phyloP scores from a whole-genome alignment of 2,113 vertebrate genomes.

The Taxidea taxus region DNA sequence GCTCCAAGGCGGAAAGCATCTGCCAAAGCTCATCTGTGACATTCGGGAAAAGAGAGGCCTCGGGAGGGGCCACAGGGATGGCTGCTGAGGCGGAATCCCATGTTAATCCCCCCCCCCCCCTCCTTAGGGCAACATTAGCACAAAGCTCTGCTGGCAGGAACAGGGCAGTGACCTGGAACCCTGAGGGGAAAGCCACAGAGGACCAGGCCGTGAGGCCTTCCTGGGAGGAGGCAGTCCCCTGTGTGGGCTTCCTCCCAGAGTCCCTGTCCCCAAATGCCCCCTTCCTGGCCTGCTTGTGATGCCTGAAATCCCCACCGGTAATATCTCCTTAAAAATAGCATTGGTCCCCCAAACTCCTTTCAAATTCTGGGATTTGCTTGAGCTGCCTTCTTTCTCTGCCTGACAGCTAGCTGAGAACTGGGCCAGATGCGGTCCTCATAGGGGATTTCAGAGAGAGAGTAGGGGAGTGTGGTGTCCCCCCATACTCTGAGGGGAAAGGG shows the following conservation, averaged over 20 bases:
- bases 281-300: not conserved
- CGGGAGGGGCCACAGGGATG: accelerated
- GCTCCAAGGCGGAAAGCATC: not conserved
- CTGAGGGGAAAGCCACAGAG: not conserved
- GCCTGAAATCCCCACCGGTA: not conserved
- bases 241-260: not conserved
- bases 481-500: not conserved
- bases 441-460: not conserved
- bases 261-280: not conserved
- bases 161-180: not conserved
- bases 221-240: not conserved
- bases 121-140: accelerated
- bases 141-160: not conserved
- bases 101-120: not conserved
- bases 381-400: not conserved
- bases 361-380: not conserved
- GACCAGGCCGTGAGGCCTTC: not conserved
- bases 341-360: not conserved
- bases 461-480: not conserved
- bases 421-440: not conserved
- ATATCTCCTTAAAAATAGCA: not conserved
- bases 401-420: not conserved
- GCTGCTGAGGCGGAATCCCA: accelerated
- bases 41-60: not conserved
- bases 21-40: not conserved